Percentiles rank a stretch among this genome's conserved stretches.
Conservation (phyloP, 2,113 vertebrate species). For the Aldabrachelys gigantea region DNA sequence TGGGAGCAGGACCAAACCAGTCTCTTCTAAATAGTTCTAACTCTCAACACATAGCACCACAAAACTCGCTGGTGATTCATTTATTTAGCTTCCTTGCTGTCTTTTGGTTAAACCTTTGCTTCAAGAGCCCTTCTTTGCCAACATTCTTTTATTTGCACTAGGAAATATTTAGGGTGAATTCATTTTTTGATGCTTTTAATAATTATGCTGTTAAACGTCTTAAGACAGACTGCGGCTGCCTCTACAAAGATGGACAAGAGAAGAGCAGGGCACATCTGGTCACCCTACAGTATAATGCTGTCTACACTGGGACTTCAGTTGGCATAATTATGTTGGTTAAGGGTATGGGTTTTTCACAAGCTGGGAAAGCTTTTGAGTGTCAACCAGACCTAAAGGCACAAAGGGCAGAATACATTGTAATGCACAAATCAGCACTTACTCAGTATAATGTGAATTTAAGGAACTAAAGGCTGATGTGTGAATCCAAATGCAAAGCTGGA, state of each 20-base stretch:
- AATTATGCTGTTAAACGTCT: neutral
- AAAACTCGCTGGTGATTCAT: neutral
- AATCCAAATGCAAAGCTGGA: neutral
- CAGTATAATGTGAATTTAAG: neutral
- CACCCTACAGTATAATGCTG: no score
- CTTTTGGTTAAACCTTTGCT: neutral
- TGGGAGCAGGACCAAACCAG: neutral
- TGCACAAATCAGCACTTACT: neutral
- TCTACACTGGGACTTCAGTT: no score
- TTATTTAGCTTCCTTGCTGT: neutral
- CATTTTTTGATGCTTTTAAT: neutral
- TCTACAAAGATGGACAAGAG: neutral
- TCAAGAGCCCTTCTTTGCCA: neutral
- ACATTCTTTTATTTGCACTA: neutral
- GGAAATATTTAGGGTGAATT: neutral
- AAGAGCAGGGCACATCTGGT: neutral
- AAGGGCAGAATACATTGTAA: rapidly evolving
- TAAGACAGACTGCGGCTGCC: neutral
- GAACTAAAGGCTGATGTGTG: neutral
- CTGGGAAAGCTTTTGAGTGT: neutral
- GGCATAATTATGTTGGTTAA: no score
- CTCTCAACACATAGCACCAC: neutral
- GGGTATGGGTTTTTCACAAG: no score
- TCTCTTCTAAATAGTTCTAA: neutral
- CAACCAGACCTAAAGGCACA: neutral